Percentiles rank a stretch among this genome's conserved stretches.
Evolutionary conservation across 2,888 invertebrate species (phyloP).

Genomic region (Congeria kusceri): DNA sequence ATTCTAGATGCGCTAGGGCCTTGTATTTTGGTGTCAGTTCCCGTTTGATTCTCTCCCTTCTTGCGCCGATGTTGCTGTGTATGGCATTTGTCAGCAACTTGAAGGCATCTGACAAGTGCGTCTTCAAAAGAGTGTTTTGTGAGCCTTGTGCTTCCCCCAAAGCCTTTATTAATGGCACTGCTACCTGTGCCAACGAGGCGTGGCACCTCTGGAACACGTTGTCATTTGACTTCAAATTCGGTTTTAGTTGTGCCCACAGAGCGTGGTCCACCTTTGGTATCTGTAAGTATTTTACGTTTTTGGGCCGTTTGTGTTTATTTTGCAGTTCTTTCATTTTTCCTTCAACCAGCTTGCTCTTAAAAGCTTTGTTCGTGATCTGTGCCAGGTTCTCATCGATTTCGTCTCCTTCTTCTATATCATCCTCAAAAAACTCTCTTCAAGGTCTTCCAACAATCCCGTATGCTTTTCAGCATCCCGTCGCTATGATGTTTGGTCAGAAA

Average conservation of each 20-base stretch:
- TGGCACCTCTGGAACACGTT: slow-evolving; percentile 12
- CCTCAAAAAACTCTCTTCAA: too few species aligned
- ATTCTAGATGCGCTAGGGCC: background rate
- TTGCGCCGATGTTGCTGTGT: background rate
- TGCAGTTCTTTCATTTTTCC: slow-evolving; percentile 15
- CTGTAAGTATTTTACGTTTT: slow-evolving; percentile 27
- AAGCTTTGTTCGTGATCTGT: too few species aligned
- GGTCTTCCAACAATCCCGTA: too few species aligned
- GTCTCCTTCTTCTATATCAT: too few species aligned
- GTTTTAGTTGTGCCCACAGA: slow-evolving; percentile 18
- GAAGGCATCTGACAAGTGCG: slow-evolving; percentile 11
- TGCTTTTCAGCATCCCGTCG: too few species aligned
- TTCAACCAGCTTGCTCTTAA: too few species aligned
- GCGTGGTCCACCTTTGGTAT: slow-evolving; percentile 21
- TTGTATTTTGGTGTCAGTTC: slow-evolving; percentile 4
- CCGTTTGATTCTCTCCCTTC: background rate
- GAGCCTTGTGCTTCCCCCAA: background rate
- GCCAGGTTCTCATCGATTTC: too few species aligned
- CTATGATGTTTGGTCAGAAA: too few species aligned
- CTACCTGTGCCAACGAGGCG: background rate
- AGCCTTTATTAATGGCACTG: slow-evolving; percentile 15
- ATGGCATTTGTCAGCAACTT: slow-evolving; percentile 4
- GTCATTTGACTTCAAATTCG: background rate
- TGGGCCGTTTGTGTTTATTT: slow-evolving; percentile 20
- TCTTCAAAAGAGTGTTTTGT: background rate